Evolutionary conservation across 2,113 vertebrate species (phyloP), one percentile per base, ranked within the genome.

Genomic region (Recurvirostra avosetta): DNA sequence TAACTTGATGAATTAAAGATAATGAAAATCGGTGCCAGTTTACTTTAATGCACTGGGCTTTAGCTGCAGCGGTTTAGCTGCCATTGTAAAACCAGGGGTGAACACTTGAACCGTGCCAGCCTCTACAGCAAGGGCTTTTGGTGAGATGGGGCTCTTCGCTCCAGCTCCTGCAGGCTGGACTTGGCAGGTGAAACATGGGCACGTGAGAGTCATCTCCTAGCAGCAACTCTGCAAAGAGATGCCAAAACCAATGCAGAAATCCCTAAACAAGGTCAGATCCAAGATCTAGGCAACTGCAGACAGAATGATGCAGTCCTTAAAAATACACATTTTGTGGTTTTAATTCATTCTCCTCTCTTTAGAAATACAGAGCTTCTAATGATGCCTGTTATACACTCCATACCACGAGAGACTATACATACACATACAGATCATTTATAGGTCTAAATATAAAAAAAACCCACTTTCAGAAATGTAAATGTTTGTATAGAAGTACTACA

Each of bases 311-410:
- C 5, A 27, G 20, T 16, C n/a, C 62, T 88, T 67, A 82, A 74
- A 66, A 73, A 55, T 3, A 62, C 0, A 6, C 3, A 9, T 30
- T 78, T 41, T 52, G n/a, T 36, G 49, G 0, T 66, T 90, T 84
- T 8, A 73, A 53, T 41, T 63, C 9, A 70, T 36, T 72, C 38
- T 62, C 12, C 47, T 82, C 70, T 79, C 74, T 62, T 76, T 25
- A 63, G 11, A 49, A 86, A 17, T 13, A 73, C 22, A 81, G 47
- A 93, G 52, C 34, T 86, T 43, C 38, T 32, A 66, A 47, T 1
- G 1, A 34, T 20, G 23, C 65, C n/a, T 71, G 36, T 29, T 21
- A 62, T 0, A 6, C 40, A 34, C 12, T 73, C 61, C 7, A 70
- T 49, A 68, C 29, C 34, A 36, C 8, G 11, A 66, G 72, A 65